Percentiles rank a stretch among this genome's conserved stretches.
Conservation (phyloP, 2,113 vertebrate species). For the Barnardius zonarius region DNA sequence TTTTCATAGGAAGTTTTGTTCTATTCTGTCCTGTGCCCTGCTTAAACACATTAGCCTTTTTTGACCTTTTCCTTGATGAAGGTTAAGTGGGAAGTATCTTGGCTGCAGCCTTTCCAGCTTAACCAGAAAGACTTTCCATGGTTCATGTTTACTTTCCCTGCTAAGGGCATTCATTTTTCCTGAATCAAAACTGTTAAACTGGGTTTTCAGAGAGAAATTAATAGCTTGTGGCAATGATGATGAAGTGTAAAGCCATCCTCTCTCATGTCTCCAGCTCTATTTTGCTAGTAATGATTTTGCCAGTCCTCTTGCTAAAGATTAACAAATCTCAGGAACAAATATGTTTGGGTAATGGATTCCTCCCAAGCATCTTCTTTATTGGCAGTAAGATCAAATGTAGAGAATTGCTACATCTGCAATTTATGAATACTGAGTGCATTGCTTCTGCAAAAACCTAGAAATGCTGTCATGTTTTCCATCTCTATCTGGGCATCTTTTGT, state of each 20-base stretch:
- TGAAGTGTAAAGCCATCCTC: not conserved
- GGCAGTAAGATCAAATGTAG: not conserved
- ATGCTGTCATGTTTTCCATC: not conserved
- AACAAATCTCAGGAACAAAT: not conserved
- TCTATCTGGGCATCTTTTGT: not conserved
- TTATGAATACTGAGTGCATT: not conserved
- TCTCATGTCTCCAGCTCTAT: not conserved
- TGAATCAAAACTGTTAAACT: not conserved
- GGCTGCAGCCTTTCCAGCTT: not conserved
- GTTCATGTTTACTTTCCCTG: not conserved
- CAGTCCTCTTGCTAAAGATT: not conserved
- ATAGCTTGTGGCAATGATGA: not conserved
- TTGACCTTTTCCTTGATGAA: slow-evolving; percentile 34
- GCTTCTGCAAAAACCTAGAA: not conserved
- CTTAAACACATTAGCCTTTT: slow-evolving; percentile 28
- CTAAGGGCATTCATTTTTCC: not conserved
- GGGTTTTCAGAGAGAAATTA: not conserved
- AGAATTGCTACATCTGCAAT: not conserved
- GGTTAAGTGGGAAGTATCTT: slow-evolving; percentile 20
- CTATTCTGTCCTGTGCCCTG: not conserved
- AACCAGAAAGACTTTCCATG: slow-evolving; percentile 6
- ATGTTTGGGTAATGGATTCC: not conserved
- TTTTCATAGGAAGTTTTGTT: slow-evolving; percentile 20
- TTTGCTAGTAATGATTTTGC: not conserved
- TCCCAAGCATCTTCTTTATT: not conserved